phyloP scores from a whole-genome alignment of 1,140 invertebrate genomes.

The Archivesica marissinica region DNA sequence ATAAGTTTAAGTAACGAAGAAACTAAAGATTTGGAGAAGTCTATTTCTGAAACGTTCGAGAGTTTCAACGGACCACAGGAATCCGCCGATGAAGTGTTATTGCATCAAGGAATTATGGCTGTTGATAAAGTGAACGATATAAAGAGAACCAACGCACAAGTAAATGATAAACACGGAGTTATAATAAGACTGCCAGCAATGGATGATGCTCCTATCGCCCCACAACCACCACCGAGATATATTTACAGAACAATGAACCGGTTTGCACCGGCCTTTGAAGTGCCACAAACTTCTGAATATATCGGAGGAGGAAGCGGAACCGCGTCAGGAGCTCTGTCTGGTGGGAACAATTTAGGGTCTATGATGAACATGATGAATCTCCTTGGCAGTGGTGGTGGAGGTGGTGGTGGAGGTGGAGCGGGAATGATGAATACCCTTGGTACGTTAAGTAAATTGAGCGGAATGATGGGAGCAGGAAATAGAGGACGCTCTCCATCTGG shows the following conservation, averaged over 20 bases:
- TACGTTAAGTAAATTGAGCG: conserved; percentile 12
- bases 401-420: not conserved
- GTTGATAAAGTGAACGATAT: conserved; percentile 13
- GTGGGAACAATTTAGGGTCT: conserved; percentile 10
- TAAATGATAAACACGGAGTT: not conserved
- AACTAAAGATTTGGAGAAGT: conserved; percentile 4
- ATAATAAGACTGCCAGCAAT: not conserved
- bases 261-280: conserved; percentile 30
- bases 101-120: conserved; percentile 36
- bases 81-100: conserved; percentile 28
- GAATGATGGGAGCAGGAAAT: conserved; percentile 12
- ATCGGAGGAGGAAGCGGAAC: conserved; percentile 25
- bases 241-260: conserved; percentile 46
- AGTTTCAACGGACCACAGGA: conserved; percentile 33
- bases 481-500: not conserved
- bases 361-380: conserved; percentile 47
- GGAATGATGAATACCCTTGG: conserved; percentile 18
- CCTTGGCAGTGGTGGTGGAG: not conserved
- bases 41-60: conserved; percentile 46
- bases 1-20: not conserved
- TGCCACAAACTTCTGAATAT: conserved; percentile 37
- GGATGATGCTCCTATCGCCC: not conserved
- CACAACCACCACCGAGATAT: conserved; percentile 24
- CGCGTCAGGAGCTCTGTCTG: not conserved
- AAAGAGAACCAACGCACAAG: not conserved